Evolutionary conservation across 2,113 vertebrate genomes (phyloP).

Genomic region (Artemisiospiza belli): DNA sequence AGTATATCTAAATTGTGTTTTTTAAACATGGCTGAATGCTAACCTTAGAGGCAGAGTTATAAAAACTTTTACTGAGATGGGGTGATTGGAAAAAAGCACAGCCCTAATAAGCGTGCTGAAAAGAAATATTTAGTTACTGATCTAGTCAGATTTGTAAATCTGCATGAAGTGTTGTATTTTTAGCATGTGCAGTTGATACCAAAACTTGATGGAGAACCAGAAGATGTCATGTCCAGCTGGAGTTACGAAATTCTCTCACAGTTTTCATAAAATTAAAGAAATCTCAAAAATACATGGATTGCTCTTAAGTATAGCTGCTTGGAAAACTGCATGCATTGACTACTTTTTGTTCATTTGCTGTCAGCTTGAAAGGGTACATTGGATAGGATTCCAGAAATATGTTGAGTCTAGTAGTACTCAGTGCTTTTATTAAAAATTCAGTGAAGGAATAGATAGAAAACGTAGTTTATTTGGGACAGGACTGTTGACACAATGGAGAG

Average conservation of each 20-base stretch:
- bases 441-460: not conserved
- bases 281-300: not conserved
- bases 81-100: not conserved
- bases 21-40: not conserved
- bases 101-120: not conserved
- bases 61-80: not conserved
- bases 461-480: not conserved
- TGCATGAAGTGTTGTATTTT: not conserved
- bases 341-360: not conserved
- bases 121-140: not conserved
- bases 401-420: not conserved
- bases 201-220: not conserved
- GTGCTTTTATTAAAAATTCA: not conserved
- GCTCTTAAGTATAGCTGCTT: not conserved
- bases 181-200: not conserved
- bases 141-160: not conserved
- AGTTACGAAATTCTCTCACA: not conserved
- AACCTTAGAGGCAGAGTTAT: not conserved
- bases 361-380: not conserved
- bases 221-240: not conserved
- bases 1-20: not conserved
- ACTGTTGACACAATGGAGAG: not conserved
- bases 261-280: slow-evolving; percentile 4
- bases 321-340: not conserved
- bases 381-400: not conserved